Evolutionary conservation across 1,140 invertebrate species (phyloP).

Genomic region (Orchesella cincta): DNA sequence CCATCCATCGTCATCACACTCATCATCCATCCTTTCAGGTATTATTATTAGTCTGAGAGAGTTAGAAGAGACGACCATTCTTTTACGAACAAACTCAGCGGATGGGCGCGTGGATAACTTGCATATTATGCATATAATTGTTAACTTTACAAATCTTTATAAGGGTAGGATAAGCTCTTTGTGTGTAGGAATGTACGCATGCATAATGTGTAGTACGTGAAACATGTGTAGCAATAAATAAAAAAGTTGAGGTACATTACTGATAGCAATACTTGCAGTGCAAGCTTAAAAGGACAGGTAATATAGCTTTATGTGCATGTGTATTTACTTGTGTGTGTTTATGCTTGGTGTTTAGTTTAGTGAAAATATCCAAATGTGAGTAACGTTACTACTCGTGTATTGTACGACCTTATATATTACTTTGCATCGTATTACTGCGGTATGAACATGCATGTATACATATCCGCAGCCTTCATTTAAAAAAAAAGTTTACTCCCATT

Average conservation of each 20-base stretch:
- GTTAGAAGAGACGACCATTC: not conserved
- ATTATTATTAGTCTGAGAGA: not conserved
- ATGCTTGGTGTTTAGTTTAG: not conserved
- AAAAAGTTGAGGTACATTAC: not conserved
- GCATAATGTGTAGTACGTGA: not conserved
- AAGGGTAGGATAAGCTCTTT: not conserved
- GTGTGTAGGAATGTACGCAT: not conserved
- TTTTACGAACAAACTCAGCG: no score
- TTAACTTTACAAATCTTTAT: not conserved
- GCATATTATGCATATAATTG: no score
- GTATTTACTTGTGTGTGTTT: no score
- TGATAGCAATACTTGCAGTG: not conserved
- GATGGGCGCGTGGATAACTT: no score
- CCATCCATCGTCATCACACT: no score
- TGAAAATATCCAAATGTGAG: constrained; percentile 12
- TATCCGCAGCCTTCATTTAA: not conserved
- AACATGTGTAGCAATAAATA: constrained; percentile 21
- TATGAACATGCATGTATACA: not conserved
- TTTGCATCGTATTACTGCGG: not conserved
- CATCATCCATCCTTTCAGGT: not conserved
- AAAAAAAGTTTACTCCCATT: constrained; percentile 20
- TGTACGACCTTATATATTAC: not conserved
- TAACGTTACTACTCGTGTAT: not conserved
- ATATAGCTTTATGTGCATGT: no score
- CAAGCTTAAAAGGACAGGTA: no score